These are phyloP conservation scores for Adrianichthys oophorus DNA, from an alignment of 2,797 vertebrate species.

Conservation along the genomic window DNA sequence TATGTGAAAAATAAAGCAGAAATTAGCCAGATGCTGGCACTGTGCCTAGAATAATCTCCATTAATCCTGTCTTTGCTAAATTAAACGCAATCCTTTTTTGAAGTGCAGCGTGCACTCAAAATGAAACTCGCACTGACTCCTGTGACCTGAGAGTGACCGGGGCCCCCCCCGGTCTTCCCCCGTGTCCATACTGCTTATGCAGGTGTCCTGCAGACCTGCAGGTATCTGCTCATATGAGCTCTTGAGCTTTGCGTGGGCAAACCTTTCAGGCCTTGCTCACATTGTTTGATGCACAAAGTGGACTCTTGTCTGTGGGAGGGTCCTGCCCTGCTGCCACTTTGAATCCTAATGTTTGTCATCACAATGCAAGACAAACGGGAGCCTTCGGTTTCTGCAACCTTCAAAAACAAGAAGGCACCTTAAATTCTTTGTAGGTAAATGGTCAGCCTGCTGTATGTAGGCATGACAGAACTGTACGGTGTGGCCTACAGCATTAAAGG, in stretches of 20 bases:
- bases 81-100: slow-evolving; percentile 41
- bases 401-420: slow-evolving; percentile 66
- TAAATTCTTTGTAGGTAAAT: slow-evolving; percentile 63
- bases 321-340: slow-evolving; percentile 27
- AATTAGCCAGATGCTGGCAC: slow-evolving; percentile 29
- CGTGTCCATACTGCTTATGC: background rate
- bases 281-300: slow-evolving; percentile 33
- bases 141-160: slow-evolving; percentile 38
- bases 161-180: too few species aligned
- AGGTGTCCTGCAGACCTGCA: slow-evolving; percentile 6
- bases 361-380: slow-evolving; percentile 23
- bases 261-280: too few species aligned
- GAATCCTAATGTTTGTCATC: slow-evolving; percentile 27
- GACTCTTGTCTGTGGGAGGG: slow-evolving; percentile 30
- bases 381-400: too few species aligned
- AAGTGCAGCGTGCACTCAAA: slow-evolving; percentile 37
- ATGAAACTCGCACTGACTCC: slow-evolving; percentile 21
- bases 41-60: slow-evolving; percentile 31
- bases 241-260: too few species aligned
- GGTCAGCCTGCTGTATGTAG: slow-evolving; percentile 60
- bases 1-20: slow-evolving; percentile 51
- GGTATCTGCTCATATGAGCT: too few species aligned
- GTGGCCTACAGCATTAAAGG: slow-evolving; percentile 43
- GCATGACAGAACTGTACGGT: slow-evolving; percentile 46
- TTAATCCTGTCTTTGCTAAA: slow-evolving; percentile 33